Percentiles rank a stretch among this genome's conserved stretches.
phyloP scores from a whole-genome alignment of 1,140 invertebrate species.

The Cyrtorhinus lividipennis region DNA sequence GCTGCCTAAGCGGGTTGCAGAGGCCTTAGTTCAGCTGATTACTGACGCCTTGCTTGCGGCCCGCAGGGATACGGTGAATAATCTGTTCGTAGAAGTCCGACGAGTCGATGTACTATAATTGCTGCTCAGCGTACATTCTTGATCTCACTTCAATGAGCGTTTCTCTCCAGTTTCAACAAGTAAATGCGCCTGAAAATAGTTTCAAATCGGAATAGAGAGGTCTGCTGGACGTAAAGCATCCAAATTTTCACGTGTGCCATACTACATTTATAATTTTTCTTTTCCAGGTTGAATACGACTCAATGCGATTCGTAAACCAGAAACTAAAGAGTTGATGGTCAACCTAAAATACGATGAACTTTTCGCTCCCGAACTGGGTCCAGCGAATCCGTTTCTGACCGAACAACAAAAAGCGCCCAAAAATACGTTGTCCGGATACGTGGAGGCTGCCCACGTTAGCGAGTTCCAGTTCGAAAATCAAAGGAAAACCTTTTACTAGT shows the following conservation, averaged over 20 bases:
- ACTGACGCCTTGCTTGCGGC: too few relatives aligned
- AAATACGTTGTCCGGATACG: slow-evolving; percentile 88
- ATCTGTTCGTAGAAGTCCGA: too few relatives aligned
- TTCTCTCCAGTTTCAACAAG: too few relatives aligned
- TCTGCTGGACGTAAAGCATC: too few relatives aligned
- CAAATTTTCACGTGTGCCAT: background rate
- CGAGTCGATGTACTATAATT: too few relatives aligned
- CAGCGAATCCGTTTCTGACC: slow-evolving; percentile 81
- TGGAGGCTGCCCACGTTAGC: slow-evolving; percentile 88
- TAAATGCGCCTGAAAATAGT: too few relatives aligned
- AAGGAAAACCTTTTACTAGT: slow-evolving; percentile 80
- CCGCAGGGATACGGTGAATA: too few relatives aligned
- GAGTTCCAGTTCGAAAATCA: slow-evolving; percentile 99
- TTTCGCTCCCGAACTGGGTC: slow-evolving; percentile 81
- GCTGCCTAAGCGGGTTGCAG: too few relatives aligned
- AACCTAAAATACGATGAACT: slow-evolving; percentile 96
- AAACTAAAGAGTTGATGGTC: slow-evolving; percentile 61
- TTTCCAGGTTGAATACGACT: slow-evolving; percentile 30
- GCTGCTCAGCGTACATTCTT: too few relatives aligned
- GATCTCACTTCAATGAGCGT: too few relatives aligned
- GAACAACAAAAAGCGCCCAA: slow-evolving; percentile 71
- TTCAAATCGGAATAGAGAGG: too few relatives aligned
- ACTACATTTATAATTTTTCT: background rate
- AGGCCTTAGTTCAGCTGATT: too few relatives aligned
- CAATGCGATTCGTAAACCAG: slow-evolving; percentile 49